Evolutionary conservation across 2,113 vertebrate species (phyloP).

Genomic region (Xyrauchen texanus): DNA sequence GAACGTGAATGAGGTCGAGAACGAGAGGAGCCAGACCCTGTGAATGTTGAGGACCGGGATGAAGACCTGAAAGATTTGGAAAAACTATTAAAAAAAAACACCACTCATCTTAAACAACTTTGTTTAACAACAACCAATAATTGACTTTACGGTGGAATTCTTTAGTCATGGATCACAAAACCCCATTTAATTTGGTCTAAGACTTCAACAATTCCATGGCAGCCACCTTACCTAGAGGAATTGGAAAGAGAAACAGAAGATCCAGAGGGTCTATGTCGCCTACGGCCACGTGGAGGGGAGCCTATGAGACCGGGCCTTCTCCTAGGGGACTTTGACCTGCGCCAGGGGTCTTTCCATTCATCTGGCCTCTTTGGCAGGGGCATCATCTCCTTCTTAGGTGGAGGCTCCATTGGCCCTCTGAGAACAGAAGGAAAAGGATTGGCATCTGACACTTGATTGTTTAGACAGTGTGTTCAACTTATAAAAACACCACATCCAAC

Average conservation of each 20-base stretch:
- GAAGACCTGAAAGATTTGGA: conserved; percentile 81
- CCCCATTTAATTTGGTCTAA: too few species aligned
- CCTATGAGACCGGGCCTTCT: conserved; percentile 80
- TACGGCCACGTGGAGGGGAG: conserved; percentile 85
- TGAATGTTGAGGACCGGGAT: conserved; percentile 91
- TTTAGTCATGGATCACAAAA: too few species aligned
- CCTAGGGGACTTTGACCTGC: conserved; percentile 96
- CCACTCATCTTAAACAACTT: too few species aligned
- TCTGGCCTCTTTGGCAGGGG: conserved; percentile 84
- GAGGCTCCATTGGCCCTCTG: conserved; percentile 74
- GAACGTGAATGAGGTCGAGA: conserved; percentile 68
- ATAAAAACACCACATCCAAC: not conserved
- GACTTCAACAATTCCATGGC: too few species aligned
- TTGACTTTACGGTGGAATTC: too few species aligned
- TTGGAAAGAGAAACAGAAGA: conserved; percentile 91
- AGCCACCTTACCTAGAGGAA: conserved; percentile 83
- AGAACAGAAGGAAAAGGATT: not conserved
- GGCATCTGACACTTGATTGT: not conserved
- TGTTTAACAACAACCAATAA: too few species aligned
- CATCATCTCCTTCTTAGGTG: conserved; percentile 84
- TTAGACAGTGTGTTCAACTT: not conserved
- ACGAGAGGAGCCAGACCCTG: conserved; percentile 87
- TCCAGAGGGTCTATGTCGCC: conserved; percentile 86
- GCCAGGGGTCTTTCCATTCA: conserved; percentile 98
- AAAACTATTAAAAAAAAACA: not conserved